phyloP scores from a whole-genome alignment of 2,888 invertebrate genomes.

The Eucera pruinosa region DNA sequence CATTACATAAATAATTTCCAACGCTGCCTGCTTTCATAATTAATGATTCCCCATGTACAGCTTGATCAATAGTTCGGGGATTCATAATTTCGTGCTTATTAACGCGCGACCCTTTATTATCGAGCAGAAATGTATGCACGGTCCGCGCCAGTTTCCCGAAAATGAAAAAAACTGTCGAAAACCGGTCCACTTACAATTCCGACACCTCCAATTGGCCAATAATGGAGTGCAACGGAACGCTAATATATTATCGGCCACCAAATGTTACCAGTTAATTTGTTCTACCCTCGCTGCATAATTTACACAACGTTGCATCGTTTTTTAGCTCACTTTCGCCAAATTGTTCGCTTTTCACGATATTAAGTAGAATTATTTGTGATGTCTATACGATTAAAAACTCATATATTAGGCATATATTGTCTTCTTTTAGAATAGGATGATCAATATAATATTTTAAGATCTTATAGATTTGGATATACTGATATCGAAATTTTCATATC shows the following conservation, averaged over 20 bases:
- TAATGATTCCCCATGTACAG: constrained; percentile 39
- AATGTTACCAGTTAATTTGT: constrained; percentile 46
- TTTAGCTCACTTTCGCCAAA: not conserved
- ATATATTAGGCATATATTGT: no score
- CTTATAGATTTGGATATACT: no score
- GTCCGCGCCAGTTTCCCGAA: constrained; percentile 3
- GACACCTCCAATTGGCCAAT: constrained; percentile 28
- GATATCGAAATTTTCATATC: no score
- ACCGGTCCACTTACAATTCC: constrained; percentile 19
- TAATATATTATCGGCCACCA: constrained; percentile 14
- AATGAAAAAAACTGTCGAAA: constrained; percentile 1
- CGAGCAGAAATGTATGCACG: constrained; percentile 17
- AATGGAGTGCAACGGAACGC: constrained; percentile 5
- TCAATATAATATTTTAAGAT: no score
- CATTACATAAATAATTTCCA: constrained; percentile 43
- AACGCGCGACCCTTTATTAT: constrained; percentile 47
- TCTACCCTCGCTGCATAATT: not conserved
- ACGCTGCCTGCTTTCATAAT: constrained; percentile 37
- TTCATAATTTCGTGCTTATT: constrained; percentile 51
- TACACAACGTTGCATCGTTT: not conserved
- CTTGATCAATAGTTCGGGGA: constrained; percentile 40
- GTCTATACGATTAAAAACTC: no score
- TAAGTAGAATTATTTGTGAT: no score
- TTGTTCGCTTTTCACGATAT: no score
- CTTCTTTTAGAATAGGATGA: no score